Conservation (phyloP, 1,140 invertebrate genomes). For the Galendromus occidentalis region DNA sequence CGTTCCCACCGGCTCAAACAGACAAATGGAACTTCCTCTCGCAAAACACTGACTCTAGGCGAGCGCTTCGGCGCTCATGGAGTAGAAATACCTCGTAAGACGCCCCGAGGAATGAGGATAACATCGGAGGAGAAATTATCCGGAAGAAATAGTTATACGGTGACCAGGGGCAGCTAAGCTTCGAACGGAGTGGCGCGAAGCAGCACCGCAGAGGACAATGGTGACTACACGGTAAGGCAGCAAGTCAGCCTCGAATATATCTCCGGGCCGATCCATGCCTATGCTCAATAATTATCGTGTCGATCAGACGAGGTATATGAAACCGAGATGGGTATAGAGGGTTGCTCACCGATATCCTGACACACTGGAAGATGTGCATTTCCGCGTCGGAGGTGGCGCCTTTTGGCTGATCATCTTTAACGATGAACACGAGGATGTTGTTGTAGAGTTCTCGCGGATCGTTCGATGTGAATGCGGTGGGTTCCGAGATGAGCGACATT, state of each 20-base stretch:
- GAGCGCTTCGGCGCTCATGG: too few relatives aligned
- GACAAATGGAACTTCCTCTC: neutral
- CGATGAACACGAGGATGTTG: slow-evolving; percentile 91
- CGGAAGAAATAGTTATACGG: too few relatives aligned
- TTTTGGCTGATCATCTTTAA: slow-evolving; percentile 38
- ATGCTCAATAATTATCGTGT: neutral
- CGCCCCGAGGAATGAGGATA: too few relatives aligned
- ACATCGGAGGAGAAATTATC: too few relatives aligned
- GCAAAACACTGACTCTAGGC: too few relatives aligned
- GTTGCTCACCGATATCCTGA: slow-evolving; percentile 31
- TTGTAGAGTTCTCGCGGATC: slow-evolving; percentile 94
- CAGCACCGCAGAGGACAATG: too few relatives aligned
- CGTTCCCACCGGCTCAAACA: neutral
- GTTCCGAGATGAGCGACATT: slow-evolving; percentile 69
- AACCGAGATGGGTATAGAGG: neutral
- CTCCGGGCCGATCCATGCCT: too few relatives aligned
- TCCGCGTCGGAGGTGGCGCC: slow-evolving; percentile 40
- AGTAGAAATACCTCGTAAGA: too few relatives aligned
- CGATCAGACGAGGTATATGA: neutral
- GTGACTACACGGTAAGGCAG: too few relatives aligned
- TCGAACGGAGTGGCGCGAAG: too few relatives aligned
- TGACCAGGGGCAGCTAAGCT: too few relatives aligned
- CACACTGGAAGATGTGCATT: slow-evolving; percentile 91
- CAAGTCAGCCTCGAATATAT: too few relatives aligned
- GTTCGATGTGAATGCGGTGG: slow-evolving; percentile 85